These are phyloP conservation scores for Epinephelus coioides DNA, from an alignment of 2,797 vertebrate species.

Conservation along the genomic window DNA sequence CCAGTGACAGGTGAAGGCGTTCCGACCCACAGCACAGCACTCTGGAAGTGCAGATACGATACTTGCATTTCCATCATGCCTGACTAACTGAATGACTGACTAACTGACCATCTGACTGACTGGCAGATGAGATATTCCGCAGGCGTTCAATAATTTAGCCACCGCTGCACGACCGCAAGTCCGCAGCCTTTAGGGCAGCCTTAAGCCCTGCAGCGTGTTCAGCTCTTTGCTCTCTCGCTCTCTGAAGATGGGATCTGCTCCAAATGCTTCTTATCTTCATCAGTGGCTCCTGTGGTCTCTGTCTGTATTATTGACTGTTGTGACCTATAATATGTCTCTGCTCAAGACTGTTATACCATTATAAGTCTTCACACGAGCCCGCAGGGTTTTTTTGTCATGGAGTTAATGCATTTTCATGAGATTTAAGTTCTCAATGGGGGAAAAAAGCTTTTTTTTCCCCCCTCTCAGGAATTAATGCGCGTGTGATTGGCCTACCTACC, in stretches of 20 bases:
- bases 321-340: conserved; percentile 69
- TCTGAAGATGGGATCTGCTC: conserved; percentile 58
- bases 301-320: conserved; percentile 68
- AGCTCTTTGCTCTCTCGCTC: conserved; percentile 34
- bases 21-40: conserved; percentile 37
- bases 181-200: conserved; percentile 48
- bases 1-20: conserved; percentile 68
- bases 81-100: conserved; percentile 30
- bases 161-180: conserved; percentile 47
- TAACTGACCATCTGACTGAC: conserved; percentile 64
- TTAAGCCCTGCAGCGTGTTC: conserved; percentile 48
- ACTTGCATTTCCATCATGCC: conserved; percentile 62
- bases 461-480: conserved; percentile 23
- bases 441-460: not conserved
- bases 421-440: conserved; percentile 22
- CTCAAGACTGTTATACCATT: conserved; percentile 56
- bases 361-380: conserved; percentile 52
- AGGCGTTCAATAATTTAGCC: conserved; percentile 81
- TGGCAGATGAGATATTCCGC: conserved; percentile 72
- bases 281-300: conserved; percentile 70
- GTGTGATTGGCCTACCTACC: conserved; percentile 33
- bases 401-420: conserved; percentile 68
- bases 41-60: conserved; percentile 53
- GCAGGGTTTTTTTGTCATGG: conserved; percentile 41
- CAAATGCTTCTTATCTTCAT: conserved; percentile 77